phyloP scores from a whole-genome alignment of 2,888 invertebrate genomes.

The Andricus quercusramuli region DNA sequence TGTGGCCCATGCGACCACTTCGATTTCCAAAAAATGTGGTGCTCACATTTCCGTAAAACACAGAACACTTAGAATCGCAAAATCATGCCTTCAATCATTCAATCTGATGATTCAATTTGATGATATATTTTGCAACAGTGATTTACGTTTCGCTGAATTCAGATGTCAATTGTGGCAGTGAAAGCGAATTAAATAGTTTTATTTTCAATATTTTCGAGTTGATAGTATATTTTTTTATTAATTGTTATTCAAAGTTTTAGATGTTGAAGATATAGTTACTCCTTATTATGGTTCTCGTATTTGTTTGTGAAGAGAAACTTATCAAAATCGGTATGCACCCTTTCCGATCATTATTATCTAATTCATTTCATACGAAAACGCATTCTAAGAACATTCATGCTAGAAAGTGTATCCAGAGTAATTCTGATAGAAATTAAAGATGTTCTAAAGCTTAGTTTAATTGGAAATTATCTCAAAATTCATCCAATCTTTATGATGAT shows the following conservation, averaged over 20 bases:
- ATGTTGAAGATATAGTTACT: background rate
- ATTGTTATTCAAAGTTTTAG: background rate
- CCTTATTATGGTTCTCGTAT: slow-evolving; percentile 42
- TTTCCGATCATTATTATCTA: slow-evolving; percentile 43
- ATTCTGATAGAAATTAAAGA: background rate
- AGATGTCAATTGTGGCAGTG: background rate
- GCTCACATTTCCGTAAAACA: background rate
- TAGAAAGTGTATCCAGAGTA: slow-evolving; percentile 33
- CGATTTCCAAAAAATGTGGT: slow-evolving; percentile 13
- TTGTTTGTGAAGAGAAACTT: slow-evolving; percentile 44
- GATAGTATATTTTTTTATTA: background rate
- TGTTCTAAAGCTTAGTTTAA: no score
- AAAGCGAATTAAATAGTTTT: background rate
- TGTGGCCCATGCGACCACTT: background rate
- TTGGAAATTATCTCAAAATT: no score
- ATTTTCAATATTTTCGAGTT: background rate
- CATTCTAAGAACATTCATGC: slow-evolving; percentile 39
- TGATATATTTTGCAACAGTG: background rate
- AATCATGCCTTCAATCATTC: background rate
- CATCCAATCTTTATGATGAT: no score
- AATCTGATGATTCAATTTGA: no score
- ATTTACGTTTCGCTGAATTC: background rate
- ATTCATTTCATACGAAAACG: slow-evolving; percentile 34
- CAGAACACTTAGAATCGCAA: background rate
- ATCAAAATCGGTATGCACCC: slow-evolving; percentile 36